These are phyloP conservation scores for Tetropium fuscum DNA, from an alignment of 2,888 invertebrate species.

Conservation along the genomic window DNA sequence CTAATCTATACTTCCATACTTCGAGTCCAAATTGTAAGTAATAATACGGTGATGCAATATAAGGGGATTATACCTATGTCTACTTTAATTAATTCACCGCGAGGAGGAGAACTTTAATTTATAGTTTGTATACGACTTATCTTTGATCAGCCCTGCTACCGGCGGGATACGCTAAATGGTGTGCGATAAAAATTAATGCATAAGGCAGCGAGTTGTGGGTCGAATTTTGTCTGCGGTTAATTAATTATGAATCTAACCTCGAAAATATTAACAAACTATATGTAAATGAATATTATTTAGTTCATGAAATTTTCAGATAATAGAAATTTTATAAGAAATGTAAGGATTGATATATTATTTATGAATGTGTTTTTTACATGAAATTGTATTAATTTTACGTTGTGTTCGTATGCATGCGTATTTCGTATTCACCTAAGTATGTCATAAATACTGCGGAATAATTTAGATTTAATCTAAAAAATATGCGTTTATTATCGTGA, in stretches of 20 bases:
- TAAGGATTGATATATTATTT: not conserved
- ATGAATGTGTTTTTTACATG: constrained; percentile 17
- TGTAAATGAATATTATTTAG: constrained; percentile 5
- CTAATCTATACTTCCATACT: too few species aligned
- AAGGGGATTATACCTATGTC: too few species aligned
- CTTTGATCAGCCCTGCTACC: not conserved
- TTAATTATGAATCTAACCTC: constrained; percentile 16
- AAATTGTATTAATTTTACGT: constrained; percentile 9
- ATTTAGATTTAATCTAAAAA: not conserved
- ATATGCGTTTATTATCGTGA: too few species aligned
- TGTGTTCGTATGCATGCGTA: not conserved
- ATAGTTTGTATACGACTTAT: not conserved
- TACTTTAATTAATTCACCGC: not conserved
- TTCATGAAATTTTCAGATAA: constrained; percentile 3
- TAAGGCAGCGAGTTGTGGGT: not conserved
- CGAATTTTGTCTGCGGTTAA: constrained; percentile 7
- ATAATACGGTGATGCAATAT: too few species aligned
- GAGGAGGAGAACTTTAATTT: not conserved
- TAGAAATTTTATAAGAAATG: constrained; percentile 7
- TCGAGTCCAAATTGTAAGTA: too few species aligned
- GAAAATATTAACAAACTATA: constrained; percentile 8
- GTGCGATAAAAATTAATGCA: constrained; percentile 2
- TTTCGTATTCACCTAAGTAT: not conserved
- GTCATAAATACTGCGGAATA: not conserved
- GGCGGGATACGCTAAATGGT: not conserved